Percentiles rank a stretch among this genome's conserved stretches.
Conservation (phyloP, 2,888 invertebrate genomes). For the Linnaemya tessellans region DNA sequence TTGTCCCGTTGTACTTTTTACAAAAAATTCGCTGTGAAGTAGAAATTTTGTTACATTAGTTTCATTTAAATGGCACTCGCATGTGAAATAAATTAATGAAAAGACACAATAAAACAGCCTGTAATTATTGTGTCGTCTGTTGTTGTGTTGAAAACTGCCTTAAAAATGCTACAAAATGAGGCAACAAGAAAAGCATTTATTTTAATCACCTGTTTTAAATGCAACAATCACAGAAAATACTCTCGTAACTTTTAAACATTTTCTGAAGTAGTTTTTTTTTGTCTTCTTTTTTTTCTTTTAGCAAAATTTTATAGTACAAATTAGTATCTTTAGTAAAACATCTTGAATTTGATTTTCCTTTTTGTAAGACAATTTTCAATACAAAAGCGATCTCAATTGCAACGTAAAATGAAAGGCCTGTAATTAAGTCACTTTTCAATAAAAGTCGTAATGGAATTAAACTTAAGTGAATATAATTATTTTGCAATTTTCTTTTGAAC, state of each 20-base stretch:
- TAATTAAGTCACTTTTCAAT: constrained; percentile 6
- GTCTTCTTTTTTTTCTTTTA: background rate
- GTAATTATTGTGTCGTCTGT: constrained; percentile 2
- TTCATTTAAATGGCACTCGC: constrained; percentile 49
- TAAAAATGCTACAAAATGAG: constrained; percentile 44
- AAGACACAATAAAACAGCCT: constrained; percentile 24
- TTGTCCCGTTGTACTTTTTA: constrained; percentile 13
- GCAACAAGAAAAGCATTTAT: constrained; percentile 55
- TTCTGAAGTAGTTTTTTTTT: background rate
- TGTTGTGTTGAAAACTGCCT: constrained; percentile 40
- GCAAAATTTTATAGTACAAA: constrained; percentile 3
- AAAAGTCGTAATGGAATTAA: background rate
- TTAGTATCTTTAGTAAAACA: constrained; percentile 43
- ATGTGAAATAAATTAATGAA: constrained; percentile 26
- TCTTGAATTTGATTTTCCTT: constrained; percentile 41
- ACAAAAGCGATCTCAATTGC: background rate
- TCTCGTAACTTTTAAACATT: background rate
- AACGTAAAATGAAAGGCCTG: constrained; percentile 16
- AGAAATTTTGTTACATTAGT: constrained; percentile 64
- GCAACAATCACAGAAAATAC: constrained; percentile 38
- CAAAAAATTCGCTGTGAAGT: constrained; percentile 62
- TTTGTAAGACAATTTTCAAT: constrained; percentile 1
- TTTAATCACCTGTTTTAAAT: constrained; percentile 63
- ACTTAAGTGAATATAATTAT: background rate
- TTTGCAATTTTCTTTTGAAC: too few relatives aligned